phyloP scores from a whole-genome alignment of 2,113 vertebrate species.

The Calidris pugnax region DNA sequence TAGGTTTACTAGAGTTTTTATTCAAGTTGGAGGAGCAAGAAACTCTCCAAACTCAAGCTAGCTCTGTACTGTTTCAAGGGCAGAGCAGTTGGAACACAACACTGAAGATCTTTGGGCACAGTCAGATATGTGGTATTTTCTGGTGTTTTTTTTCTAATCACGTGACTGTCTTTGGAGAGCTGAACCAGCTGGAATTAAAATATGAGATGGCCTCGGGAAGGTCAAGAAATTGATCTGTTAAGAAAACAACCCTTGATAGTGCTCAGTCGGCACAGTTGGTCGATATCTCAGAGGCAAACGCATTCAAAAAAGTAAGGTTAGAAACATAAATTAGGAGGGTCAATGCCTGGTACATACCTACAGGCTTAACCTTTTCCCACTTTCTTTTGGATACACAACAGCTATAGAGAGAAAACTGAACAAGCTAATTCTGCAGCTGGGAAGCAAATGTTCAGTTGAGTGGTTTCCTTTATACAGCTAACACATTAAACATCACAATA shows the following conservation, averaged over 20 bases:
- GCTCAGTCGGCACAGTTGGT: not conserved
- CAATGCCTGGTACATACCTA: not conserved
- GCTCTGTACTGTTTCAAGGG: not conserved
- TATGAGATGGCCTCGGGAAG: not conserved
- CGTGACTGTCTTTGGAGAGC: not conserved
- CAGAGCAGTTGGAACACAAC: not conserved
- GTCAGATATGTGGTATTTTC: not conserved
- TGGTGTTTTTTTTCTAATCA: not conserved
- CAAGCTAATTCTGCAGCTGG: not conserved
- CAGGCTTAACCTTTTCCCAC: not conserved
- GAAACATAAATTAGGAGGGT: not conserved
- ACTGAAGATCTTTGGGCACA: not conserved
- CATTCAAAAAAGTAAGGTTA: not conserved
- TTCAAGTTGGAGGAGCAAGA: not conserved
- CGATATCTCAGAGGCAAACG: not conserved
- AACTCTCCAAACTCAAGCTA: not conserved
- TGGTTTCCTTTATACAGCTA: not conserved
- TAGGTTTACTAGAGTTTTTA: not conserved
- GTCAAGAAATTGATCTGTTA: not conserved
- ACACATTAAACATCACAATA: not conserved
- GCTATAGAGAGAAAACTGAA: not conserved
- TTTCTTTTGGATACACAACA: not conserved
- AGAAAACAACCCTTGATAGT: not conserved
- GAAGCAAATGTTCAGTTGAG: not conserved
- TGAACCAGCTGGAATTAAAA: not conserved